Percentiles rank a stretch among this genome's conserved stretches.
Evolutionary conservation across 2,113 vertebrate species (phyloP).

Genomic region (Cyanoliseus patagonus): DNA sequence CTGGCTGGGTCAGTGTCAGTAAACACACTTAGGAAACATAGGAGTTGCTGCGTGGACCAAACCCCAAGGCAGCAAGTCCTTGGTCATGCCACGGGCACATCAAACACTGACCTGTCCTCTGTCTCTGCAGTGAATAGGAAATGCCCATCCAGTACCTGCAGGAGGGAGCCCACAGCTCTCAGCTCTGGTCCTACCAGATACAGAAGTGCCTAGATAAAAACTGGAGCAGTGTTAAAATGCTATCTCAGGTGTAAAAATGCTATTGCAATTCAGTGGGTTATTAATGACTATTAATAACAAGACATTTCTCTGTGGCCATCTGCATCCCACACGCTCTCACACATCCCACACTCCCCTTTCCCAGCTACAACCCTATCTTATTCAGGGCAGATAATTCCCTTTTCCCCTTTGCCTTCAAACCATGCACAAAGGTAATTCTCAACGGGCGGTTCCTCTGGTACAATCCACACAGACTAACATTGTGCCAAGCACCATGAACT

Average conservation of each 20-base stretch:
- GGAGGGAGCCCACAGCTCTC: not conserved
- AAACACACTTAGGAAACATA: not conserved
- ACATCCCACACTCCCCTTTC: not conserved
- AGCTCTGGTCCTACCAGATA: not conserved
- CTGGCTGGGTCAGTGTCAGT: not conserved
- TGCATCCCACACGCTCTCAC: not conserved
- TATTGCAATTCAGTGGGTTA: not conserved
- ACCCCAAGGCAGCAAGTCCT: not conserved
- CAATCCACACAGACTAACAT: not conserved
- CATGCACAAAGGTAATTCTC: not conserved
- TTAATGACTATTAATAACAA: constrained; percentile 20
- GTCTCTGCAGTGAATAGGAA: not conserved
- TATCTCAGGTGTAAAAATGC: not conserved
- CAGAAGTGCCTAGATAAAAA: accelerated
- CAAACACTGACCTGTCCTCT: not conserved
- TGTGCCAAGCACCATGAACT: not conserved
- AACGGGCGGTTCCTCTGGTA: not conserved
- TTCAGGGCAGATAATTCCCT: not conserved
- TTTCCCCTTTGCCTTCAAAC: not conserved
- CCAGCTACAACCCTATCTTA: not conserved
- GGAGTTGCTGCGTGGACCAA: not conserved
- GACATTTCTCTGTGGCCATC: not conserved
- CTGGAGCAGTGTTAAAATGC: accelerated
- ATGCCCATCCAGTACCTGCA: not conserved
- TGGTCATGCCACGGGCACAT: accelerated